Conservation (phyloP, 2,113 vertebrate genomes). For the Sus scrofa region T2T-Sscrofa CM000825.6:81047501-81048000, state of each 20-base stretch:
- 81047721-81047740: not conserved
- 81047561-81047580: not conserved
- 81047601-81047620: not conserved
- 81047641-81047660: not conserved
- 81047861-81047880: not conserved
- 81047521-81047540: not conserved
- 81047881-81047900: not conserved
- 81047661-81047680: not conserved
- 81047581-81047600: not conserved
- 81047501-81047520: not conserved
- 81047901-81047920: not conserved
- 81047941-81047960: not conserved
- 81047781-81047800: not conserved
- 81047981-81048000: no score
- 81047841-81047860: not conserved
- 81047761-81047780: not conserved
- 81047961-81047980: no score
- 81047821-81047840: not conserved
- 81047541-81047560: not conserved
- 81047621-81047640: fast-evolving
- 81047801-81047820: not conserved
- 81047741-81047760: not conserved
- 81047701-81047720: not conserved
- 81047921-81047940: not conserved
- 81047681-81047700: not conserved